Evolutionary conservation across 92 coral and sea anemone species (phyloP).

Genomic region (Palythoa heliodiscus): DNA sequence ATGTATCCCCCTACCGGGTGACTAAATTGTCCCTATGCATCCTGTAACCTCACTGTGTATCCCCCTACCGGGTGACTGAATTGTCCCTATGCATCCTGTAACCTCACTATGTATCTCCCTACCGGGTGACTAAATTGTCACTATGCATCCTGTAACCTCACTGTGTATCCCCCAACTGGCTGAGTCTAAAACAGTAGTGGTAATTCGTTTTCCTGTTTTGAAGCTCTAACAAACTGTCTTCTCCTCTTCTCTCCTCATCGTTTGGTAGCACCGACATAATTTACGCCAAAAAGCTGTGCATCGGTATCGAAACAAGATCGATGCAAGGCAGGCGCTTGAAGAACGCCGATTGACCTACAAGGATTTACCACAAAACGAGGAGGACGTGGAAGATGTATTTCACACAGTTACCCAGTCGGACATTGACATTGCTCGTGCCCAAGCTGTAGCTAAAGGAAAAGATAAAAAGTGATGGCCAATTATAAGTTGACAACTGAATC

Average conservation of each 20-base stretch:
- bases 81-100: too few species aligned
- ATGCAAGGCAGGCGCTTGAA: slow-evolving; percentile 77
- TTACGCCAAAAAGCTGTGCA: slow-evolving; percentile 90
- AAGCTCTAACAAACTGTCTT: background rate
- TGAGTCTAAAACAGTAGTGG: too few species aligned
- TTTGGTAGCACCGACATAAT: slow-evolving; percentile 77
- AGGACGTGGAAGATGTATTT: slow-evolving; percentile 91
- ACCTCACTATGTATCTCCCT: too few species aligned
- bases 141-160: too few species aligned
- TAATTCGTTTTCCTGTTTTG: too few species aligned
- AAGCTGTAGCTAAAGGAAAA: slow-evolving; percentile 19
- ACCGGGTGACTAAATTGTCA: too few species aligned
- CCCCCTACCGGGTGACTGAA: too few species aligned
- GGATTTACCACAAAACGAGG: slow-evolving; percentile 70
- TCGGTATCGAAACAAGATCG: slow-evolving; percentile 74
- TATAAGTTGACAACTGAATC: too few species aligned
- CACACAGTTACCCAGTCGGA: slow-evolving; percentile 96
- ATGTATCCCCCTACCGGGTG: too few species aligned
- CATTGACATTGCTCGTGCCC: slow-evolving; percentile 69
- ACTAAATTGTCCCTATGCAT: too few species aligned
- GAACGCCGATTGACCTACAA: slow-evolving; percentile 79
- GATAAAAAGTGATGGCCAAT: slow-evolving; percentile 4
- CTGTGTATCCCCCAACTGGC: too few species aligned
- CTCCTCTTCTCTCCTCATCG: background rate
- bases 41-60: too few species aligned